phyloP scores from a whole-genome alignment of 2,113 vertebrate species.

The Grammomys surdaster region DNA sequence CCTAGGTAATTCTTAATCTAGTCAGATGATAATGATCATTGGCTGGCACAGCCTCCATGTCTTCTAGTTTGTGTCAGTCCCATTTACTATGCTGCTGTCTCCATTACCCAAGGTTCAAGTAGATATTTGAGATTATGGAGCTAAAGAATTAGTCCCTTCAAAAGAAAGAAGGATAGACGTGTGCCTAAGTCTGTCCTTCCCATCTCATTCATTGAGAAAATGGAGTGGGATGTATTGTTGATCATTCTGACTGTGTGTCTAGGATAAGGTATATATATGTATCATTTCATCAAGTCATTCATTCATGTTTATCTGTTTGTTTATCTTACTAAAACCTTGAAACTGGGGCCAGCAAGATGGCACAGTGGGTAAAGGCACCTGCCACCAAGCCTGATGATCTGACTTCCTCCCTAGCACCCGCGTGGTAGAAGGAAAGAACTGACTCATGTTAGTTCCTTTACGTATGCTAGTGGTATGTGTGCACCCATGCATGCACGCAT shows the following conservation, averaged over 20 bases:
- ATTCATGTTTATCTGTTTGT: background rate
- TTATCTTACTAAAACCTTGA: constrained; percentile 33
- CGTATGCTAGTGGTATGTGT: background rate
- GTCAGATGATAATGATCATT: background rate
- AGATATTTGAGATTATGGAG: constrained; percentile 7
- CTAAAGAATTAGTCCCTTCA: constrained; percentile 39
- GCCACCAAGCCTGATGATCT: background rate
- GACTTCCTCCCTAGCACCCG: background rate
- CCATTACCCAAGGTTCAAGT: background rate
- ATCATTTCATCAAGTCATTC: constrained; percentile 36
- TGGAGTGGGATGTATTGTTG: background rate
- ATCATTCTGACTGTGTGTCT: background rate
- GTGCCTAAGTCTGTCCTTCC: background rate
- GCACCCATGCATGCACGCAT: background rate
- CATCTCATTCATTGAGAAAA: background rate
- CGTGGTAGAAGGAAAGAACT: background rate
- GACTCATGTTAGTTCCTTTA: background rate
- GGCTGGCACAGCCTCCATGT: background rate
- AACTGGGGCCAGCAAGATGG: background rate
- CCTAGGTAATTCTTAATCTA: background rate
- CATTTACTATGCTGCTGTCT: background rate
- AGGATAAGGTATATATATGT: background rate
- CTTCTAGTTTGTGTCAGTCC: background rate
- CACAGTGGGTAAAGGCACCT: background rate
- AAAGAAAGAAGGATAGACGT: background rate